Percentiles rank a stretch among this genome's conserved stretches.
phyloP scores from a whole-genome alignment of 2,797 vertebrate species.

The Diplodus sargus region DNA sequence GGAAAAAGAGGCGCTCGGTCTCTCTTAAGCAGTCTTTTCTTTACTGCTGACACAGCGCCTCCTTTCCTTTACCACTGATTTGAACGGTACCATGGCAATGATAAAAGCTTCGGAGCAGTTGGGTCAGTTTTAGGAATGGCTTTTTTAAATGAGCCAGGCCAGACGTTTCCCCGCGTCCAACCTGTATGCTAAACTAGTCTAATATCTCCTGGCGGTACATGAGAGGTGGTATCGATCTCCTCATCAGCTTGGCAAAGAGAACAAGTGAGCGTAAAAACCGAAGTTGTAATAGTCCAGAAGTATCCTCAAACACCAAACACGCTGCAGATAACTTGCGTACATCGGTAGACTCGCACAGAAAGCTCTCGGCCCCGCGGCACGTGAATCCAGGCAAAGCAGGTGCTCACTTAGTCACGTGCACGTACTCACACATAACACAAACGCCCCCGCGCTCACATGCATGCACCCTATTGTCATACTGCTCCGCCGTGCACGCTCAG shows the following conservation, averaged over 20 bases:
- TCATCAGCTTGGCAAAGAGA: background rate
- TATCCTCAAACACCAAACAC: conserved; percentile 38
- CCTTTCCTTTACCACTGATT: too few species aligned
- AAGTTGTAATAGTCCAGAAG: background rate
- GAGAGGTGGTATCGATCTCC: background rate
- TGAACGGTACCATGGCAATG: too few species aligned
- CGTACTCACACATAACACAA: conserved; percentile 51
- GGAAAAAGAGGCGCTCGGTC: too few species aligned
- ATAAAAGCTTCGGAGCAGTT: too few species aligned
- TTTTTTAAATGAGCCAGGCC: too few species aligned
- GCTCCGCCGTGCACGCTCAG: conserved; percentile 27
- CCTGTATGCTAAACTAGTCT: background rate
- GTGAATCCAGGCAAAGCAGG: conserved; percentile 57
- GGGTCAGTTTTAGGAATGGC: too few species aligned
- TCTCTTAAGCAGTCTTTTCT: too few species aligned
- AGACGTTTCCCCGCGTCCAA: background rate
- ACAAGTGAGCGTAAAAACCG: background rate
- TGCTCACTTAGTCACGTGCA: conserved; percentile 60
- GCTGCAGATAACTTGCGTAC: conserved; percentile 50
- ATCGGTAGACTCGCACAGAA: conserved; percentile 34
- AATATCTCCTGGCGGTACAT: background rate
- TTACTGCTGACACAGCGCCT: too few species aligned
- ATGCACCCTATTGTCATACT: conserved; percentile 52
- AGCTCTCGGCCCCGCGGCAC: conserved; percentile 30
- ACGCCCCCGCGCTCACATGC: conserved; percentile 49